phyloP scores from a whole-genome alignment of 2,113 vertebrate genomes.

The Trogon surrucura region DNA sequence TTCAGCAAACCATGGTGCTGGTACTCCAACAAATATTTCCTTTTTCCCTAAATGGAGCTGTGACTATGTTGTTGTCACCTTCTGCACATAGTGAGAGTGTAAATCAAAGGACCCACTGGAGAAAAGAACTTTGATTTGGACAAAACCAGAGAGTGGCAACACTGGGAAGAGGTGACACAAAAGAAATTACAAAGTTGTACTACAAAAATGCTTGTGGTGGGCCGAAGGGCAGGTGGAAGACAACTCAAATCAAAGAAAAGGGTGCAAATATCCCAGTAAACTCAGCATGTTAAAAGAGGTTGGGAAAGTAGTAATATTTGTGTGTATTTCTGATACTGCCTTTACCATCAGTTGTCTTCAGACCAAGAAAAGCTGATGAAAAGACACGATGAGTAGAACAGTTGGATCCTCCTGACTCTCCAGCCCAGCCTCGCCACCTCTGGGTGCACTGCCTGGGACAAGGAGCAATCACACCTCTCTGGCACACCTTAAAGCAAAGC shows the following conservation, averaged over 20 bases:
- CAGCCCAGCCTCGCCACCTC: too few species aligned
- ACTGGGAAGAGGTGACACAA: not conserved
- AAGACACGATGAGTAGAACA: not conserved
- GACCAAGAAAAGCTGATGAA: too few species aligned
- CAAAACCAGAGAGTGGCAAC: not conserved
- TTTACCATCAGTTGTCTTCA: not conserved
- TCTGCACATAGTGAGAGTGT: not conserved
- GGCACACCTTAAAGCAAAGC: not conserved
- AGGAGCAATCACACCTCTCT: not conserved
- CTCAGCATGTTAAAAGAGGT: not conserved
- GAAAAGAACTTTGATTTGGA: not conserved
- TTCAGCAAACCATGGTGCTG: not conserved
- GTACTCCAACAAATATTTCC: fast-evolving
- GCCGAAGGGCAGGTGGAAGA: not conserved
- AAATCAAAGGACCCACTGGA: not conserved
- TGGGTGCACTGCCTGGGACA: not conserved
- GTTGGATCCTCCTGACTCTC: not conserved
- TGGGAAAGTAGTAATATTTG: not conserved
- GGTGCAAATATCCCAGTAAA: not conserved
- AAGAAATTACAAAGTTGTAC: not conserved
- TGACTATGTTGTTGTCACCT: not conserved
- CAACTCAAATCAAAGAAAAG: not conserved
- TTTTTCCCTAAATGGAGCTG: not conserved
- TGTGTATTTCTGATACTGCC: not conserved
- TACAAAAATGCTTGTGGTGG: not conserved